Evolutionary conservation across 35 echinoderm and acorn worm genomes (phyloP).

Genomic region (Stichopus chloronotus): DNA sequence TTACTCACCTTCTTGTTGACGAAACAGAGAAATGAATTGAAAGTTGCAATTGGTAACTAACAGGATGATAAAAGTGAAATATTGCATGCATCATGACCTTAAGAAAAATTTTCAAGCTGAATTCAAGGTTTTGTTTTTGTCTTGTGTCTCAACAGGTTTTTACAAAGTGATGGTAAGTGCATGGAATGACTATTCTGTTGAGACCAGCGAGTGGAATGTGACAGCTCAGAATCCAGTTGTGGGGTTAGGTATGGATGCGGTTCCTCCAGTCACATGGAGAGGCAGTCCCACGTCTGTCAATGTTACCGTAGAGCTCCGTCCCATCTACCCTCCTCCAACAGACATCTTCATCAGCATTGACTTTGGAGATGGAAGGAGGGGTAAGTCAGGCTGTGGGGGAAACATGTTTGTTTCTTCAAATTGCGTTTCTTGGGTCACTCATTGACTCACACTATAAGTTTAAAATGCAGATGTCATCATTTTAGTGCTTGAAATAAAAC

Average conservation of each 20-base stretch:
- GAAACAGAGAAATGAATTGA: no score
- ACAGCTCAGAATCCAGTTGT: not conserved
- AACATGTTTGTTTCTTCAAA: no score
- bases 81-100: no score
- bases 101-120: no score
- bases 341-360: not conserved
- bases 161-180: not conserved
- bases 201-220: not conserved
- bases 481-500: no score
- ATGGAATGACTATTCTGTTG: not conserved
- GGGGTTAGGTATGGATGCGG: not conserved
- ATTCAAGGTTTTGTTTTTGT: no score
- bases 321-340: constrained; percentile 9
- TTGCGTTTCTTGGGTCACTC: no score
- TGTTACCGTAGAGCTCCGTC: not conserved
- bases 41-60: no score
- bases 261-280: not conserved
- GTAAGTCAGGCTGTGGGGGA: not conserved
- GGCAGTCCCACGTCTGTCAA: not conserved
- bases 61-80: no score
- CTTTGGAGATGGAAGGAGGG: constrained; percentile 22
- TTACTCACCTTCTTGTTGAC: no score
- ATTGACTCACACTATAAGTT: no score
- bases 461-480: no score
- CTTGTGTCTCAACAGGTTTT: not conserved